Percentiles rank a stretch among this genome's conserved stretches.
Evolutionary conservation across 2,797 vertebrate genomes (phyloP).

Genomic region (Distichodus sexfasciatus): DNA sequence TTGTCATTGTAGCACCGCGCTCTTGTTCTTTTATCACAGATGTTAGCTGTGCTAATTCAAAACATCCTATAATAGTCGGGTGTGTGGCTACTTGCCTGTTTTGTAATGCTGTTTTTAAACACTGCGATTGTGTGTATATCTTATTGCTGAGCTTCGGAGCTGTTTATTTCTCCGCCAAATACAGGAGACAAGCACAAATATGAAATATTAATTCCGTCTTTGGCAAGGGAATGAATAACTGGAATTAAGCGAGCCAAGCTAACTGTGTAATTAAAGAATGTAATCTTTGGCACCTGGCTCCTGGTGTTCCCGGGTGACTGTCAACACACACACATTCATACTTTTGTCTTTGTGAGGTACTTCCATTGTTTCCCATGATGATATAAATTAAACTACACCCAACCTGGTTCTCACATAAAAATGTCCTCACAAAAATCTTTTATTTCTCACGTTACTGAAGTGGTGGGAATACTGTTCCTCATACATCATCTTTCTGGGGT

Average conservation of each 20-base stretch:
- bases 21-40: no score
- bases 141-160: slow-evolving; percentile 1
- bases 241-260: slow-evolving; percentile 34
- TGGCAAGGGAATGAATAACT: slow-evolving; percentile 29
- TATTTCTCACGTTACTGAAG: no score
- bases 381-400: no score
- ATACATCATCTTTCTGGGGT: no score
- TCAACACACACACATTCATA: slow-evolving; percentile 9
- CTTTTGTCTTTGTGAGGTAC: no score
- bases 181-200: slow-evolving; percentile 14
- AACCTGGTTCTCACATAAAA: no score
- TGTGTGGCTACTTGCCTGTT: not conserved
- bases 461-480: no score
- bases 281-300: slow-evolving; percentile 36
- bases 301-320: not conserved
- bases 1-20: no score
- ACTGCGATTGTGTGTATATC: not conserved
- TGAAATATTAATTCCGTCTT: slow-evolving; percentile 39
- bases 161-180: slow-evolving; percentile 29
- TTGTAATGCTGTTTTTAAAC: not conserved
- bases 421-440: no score
- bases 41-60: not conserved
- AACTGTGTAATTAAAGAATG: slow-evolving; percentile 30
- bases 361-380: no score
- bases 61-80: slow-evolving; percentile 20